Conservation (phyloP, 35 echinoderm and acorn worm species). For the Diadema setosum region DNA sequence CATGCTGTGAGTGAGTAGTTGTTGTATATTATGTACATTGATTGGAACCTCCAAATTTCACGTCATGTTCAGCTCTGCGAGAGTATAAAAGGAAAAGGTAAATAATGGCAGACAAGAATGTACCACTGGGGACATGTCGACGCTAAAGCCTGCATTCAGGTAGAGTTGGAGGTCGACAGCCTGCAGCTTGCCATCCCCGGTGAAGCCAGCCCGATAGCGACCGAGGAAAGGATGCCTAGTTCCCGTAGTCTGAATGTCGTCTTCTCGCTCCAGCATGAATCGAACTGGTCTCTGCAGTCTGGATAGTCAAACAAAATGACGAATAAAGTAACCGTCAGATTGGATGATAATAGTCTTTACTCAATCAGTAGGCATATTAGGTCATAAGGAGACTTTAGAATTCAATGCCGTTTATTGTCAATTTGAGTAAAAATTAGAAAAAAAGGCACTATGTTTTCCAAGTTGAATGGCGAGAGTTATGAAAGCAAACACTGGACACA, state of each 20-base stretch:
- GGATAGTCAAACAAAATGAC: background rate
- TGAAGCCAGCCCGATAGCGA: conserved; percentile 70
- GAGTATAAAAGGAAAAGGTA: background rate
- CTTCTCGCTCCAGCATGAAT: conserved; percentile 63
- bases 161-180: conserved; percentile 49
- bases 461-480: too few relatives aligned
- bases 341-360: too few relatives aligned
- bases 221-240: conserved; percentile 71
- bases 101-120: background rate
- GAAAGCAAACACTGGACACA: too few relatives aligned
- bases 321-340: background rate
- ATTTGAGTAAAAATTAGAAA: too few relatives aligned
- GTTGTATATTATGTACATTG: background rate
- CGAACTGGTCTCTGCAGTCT: conserved; percentile 59
- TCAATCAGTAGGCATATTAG: too few relatives aligned
- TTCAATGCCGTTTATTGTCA: too few relatives aligned
- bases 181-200: conserved; percentile 54
- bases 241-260: conserved; percentile 70
- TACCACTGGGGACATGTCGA: conserved; percentile 30
- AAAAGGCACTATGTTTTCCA: too few relatives aligned
- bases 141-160: conserved; percentile 36
- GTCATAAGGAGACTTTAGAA: too few relatives aligned
- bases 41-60: background rate
- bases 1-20: background rate
- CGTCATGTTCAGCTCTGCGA: background rate